These are phyloP conservation scores for Tachysurus vachellii DNA, from an alignment of 2,113 vertebrate genomes.

Conservation along the genomic window DNA sequence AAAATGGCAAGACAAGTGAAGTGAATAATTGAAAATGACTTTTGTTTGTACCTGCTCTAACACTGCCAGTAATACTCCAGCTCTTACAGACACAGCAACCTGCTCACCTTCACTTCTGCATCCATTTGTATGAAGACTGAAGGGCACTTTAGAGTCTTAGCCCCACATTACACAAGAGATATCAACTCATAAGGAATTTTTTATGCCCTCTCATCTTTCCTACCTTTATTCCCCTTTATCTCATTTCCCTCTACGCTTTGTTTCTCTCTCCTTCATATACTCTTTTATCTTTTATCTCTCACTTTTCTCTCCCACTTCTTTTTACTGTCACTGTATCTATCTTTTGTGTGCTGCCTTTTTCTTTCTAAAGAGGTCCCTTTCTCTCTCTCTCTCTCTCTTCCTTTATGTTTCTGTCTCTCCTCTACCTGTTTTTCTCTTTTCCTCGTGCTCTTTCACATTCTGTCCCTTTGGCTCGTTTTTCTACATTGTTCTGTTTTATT, in stretches of 20 bases:
- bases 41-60: not conserved
- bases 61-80: not conserved
- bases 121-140: not conserved
- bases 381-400: not conserved
- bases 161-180: not conserved
- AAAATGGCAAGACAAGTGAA: constrained; percentile 6
- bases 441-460: not conserved
- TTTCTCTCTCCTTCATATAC: not conserved
- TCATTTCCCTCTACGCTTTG: too few species aligned
- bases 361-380: not conserved
- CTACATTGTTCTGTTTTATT: too few species aligned
- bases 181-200: too few species aligned
- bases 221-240: not conserved
- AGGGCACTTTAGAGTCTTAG: not conserved
- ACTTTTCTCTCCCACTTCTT: not conserved
- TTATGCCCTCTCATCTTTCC: not conserved
- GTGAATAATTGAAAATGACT: constrained; percentile 32
- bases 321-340: not conserved
- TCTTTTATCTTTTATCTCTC: not conserved
- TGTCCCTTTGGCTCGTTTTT: not conserved
- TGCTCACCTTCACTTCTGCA: not conserved
- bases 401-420: not conserved
- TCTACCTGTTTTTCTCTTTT: not conserved
- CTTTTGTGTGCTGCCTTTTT: not conserved
- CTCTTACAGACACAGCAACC: not conserved